Evolutionary conservation across 92 coral and sea anemone genomes (phyloP).

Genomic region (Epizoanthus fatuus): DNA sequence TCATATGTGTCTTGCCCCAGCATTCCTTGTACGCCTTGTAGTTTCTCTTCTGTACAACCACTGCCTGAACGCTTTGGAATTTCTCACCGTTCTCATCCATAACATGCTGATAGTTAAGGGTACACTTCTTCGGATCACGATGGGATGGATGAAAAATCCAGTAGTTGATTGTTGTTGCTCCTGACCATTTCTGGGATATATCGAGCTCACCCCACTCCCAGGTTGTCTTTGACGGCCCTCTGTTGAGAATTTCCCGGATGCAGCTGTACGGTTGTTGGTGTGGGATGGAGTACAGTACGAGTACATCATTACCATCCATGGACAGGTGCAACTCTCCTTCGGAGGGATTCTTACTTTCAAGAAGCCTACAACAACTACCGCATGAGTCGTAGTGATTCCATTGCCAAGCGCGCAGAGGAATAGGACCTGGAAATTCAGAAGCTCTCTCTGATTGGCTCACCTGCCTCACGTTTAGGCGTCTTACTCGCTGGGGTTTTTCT

Average conservation of each 20-base stretch:
- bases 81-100: constrained; percentile 2
- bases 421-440: neutral
- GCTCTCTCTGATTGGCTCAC: neutral
- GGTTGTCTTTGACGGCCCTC: neutral
- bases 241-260: neutral
- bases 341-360: constrained; percentile 35
- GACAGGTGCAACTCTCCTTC: neutral
- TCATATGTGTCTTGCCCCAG: constrained; percentile 65
- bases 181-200: neutral
- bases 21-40: constrained; percentile 41
- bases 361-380: constrained; percentile 41
- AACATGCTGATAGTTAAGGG: constrained; percentile 59
- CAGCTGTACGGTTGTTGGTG: neutral
- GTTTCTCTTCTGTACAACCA: constrained; percentile 54
- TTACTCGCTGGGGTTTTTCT: neutral
- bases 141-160: constrained; percentile 71
- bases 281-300: constrained; percentile 31
- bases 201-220: neutral
- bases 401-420: constrained; percentile 54
- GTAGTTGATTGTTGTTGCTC: constrained; percentile 12
- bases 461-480: neutral
- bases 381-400: constrained; percentile 54
- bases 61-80: constrained; percentile 44
- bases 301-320: neutral
- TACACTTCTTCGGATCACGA: constrained; percentile 64